Percentiles rank a stretch among this genome's conserved stretches.
phyloP scores from a whole-genome alignment of 2,113 vertebrate species.

The Nothoprocta pentlandii region DNA sequence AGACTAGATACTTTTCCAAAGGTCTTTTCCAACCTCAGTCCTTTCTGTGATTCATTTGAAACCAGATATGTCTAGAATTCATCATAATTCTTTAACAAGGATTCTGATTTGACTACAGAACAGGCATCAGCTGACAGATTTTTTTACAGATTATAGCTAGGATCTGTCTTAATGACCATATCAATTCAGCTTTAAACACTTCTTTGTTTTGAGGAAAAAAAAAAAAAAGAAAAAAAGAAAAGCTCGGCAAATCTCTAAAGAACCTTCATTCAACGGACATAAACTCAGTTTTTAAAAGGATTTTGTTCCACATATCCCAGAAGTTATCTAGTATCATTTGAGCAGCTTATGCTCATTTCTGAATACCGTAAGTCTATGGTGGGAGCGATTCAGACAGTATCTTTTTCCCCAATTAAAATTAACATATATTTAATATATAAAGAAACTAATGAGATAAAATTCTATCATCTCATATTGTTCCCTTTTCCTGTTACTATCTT shows the following conservation, averaged over 20 bases:
- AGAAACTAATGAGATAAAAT: not conserved
- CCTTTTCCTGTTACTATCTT: not conserved
- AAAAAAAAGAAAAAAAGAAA: not conserved
- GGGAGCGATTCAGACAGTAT: not conserved
- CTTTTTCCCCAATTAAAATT: fast-evolving
- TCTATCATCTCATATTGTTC: not conserved
- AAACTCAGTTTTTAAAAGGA: not conserved
- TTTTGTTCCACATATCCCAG: not conserved
- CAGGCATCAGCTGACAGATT: not conserved
- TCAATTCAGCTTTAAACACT: not conserved
- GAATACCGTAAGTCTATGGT: not conserved
- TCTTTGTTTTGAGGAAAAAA: no score
- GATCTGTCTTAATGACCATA: not conserved
- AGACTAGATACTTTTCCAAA: no score
- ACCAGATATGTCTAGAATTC: not conserved
- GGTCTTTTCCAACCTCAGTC: no score
- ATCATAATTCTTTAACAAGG: not conserved
- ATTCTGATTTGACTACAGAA: not conserved
- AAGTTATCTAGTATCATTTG: not conserved
- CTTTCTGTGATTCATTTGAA: no score
- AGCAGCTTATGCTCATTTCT: not conserved
- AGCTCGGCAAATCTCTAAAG: not conserved
- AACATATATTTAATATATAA: fast-evolving
- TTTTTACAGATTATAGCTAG: not conserved
- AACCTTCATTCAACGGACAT: not conserved